Evolutionary conservation across 1,140 invertebrate genomes (phyloP).

Genomic region (Diachasma alloeum): DNA sequence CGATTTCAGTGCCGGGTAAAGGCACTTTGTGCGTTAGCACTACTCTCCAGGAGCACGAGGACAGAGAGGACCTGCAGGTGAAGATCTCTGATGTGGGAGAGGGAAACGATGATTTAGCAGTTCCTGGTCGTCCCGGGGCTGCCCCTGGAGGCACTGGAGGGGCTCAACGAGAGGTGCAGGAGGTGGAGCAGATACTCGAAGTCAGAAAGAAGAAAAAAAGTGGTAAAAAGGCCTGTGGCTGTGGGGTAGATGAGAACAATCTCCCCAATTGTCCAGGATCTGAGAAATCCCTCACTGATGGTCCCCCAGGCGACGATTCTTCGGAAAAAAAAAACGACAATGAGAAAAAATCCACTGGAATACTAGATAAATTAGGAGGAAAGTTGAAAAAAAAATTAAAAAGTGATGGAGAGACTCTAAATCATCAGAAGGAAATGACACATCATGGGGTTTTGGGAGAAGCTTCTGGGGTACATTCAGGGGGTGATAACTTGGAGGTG

Average conservation of each 20-base stretch:
- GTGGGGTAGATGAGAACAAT: background rate
- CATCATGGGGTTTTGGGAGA: background rate
- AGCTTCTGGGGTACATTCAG: background rate
- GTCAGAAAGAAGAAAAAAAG: background rate
- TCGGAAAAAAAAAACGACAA: background rate
- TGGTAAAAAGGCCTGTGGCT: background rate
- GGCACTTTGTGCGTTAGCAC: constrained; percentile 16
- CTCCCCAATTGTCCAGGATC: background rate
- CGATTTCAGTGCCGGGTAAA: background rate
- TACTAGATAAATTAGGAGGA: background rate
- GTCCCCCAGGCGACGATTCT: background rate
- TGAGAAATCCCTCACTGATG: background rate
- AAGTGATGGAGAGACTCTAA: background rate
- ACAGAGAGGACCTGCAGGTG: constrained; percentile 14
- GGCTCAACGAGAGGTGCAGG: background rate
- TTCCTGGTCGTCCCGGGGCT: background rate
- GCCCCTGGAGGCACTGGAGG: background rate
- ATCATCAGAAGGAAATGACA: too few species aligned
- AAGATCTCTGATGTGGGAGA: constrained; percentile 16
- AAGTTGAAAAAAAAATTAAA: background rate
- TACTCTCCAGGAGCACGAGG: constrained; percentile 14
- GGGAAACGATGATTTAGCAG: background rate
- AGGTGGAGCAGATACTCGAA: background rate
- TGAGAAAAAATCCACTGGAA: background rate
- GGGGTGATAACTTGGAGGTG: background rate